phyloP scores from a whole-genome alignment of 2,113 vertebrate species.

The Apistogramma diplotaenia region DNA sequence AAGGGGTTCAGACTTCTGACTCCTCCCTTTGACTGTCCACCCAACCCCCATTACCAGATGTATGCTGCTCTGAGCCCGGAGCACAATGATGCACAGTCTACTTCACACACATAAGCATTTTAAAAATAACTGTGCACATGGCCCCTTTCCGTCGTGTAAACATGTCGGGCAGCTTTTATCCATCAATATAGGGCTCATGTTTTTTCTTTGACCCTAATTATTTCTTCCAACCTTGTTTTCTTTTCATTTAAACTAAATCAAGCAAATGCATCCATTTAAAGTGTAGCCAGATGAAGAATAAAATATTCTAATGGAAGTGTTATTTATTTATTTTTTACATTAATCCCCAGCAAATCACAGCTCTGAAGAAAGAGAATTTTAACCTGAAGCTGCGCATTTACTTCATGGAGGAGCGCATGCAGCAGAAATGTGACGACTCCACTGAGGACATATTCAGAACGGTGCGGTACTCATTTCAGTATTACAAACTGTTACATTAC shows the following conservation, averaged over 20 bases:
- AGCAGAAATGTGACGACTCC: slow-evolving; percentile 90
- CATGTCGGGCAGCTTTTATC: neutral
- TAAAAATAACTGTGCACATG: slow-evolving; percentile 28
- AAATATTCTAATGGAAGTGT: neutral
- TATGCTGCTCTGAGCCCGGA: slow-evolving; percentile 59
- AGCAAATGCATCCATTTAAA: neutral
- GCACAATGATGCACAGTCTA: slow-evolving; percentile 77
- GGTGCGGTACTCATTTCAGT: slow-evolving; percentile 65
- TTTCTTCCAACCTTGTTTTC: neutral
- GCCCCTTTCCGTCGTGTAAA: slow-evolving; percentile 11
- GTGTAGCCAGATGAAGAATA: neutral
- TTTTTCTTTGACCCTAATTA: neutral
- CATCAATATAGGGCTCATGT: neutral
- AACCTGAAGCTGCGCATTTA: slow-evolving; percentile 98
- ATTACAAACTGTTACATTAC: neutral
- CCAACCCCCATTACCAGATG: slow-evolving; percentile 73
- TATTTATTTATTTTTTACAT: neutral
- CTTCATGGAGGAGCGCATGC: slow-evolving; percentile 94
- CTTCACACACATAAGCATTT: slow-evolving; percentile 47
- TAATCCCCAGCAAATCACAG: slow-evolving; percentile 88
- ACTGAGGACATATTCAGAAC: slow-evolving; percentile 91
- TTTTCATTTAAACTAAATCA: neutral
- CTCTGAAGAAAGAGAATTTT: slow-evolving; percentile 98
- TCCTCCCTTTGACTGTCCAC: slow-evolving; percentile 42
- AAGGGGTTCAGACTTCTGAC: slow-evolving; percentile 42